These are phyloP conservation scores for Eurosta solidaginis DNA, from an alignment of 1,140 invertebrate genomes.

Conservation along the genomic window DNA sequence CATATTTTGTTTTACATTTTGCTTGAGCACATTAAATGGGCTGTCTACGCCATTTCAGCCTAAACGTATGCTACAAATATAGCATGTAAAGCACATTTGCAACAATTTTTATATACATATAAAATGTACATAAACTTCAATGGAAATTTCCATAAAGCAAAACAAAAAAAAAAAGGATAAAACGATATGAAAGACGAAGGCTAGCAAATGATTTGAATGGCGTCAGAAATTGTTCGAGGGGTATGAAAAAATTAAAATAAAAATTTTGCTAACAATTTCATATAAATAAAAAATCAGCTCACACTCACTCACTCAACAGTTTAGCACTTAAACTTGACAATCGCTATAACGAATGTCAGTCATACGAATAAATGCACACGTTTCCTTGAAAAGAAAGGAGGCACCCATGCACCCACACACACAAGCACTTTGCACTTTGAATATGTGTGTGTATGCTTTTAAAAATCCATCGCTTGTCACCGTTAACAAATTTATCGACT, in stretches of 20 bases:
- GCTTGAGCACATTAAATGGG: no score
- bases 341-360: neutral
- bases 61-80: neutral
- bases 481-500: conserved; percentile 8
- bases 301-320: neutral
- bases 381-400: neutral
- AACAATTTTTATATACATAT: neutral
- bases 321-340: neutral
- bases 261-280: neutral
- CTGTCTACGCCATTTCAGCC: neutral
- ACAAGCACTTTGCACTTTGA: no score
- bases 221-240: neutral
- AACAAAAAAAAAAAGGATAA: neutral
- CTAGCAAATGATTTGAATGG: neutral
- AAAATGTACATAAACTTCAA: neutral
- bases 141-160: neutral
- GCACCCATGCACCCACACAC: neutral
- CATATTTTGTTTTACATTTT: no score
- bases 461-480: neutral
- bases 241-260: neutral
- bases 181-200: neutral
- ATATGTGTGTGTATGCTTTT: neutral
- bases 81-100: neutral
- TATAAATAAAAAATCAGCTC: neutral
- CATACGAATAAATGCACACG: neutral